A percentile compares a stretch with the other conserved stretches of the same genome.
These are phyloP conservation scores for Pogonocherus hispidulus DNA, from an alignment of 2,888 invertebrate species.

Conservation along the genomic window DNA sequence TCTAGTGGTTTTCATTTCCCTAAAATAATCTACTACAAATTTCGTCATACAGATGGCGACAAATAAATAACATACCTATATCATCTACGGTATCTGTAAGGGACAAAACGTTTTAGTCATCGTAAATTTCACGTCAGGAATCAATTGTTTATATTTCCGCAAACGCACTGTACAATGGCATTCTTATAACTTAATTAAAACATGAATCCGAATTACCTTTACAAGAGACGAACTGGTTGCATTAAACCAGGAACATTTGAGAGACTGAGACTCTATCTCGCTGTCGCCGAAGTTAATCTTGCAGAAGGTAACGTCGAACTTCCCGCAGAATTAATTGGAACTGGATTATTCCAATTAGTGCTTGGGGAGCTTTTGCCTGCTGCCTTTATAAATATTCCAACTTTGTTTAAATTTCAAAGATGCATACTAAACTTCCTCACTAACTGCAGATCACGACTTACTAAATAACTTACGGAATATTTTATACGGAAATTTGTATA, in stretches of 20 bases:
- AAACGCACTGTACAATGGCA: too few species aligned
- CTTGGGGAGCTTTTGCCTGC: slow-evolving; percentile 59
- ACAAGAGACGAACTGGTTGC: slow-evolving; percentile 56
- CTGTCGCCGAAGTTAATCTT: slow-evolving; percentile 58
- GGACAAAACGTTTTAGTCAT: too few species aligned
- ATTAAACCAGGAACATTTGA: slow-evolving; percentile 30
- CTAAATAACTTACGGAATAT: slow-evolving; percentile 45
- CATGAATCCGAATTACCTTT: slow-evolving; percentile 65
- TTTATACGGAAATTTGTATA: slow-evolving; percentile 30
- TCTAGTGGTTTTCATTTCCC: too few species aligned
- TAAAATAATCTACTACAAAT: too few species aligned
- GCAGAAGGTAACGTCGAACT: slow-evolving; percentile 65
- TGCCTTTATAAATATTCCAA: slow-evolving; percentile 63
- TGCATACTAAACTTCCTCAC: slow-evolving; percentile 53
- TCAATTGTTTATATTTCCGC: too few species aligned
- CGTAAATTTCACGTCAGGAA: too few species aligned
- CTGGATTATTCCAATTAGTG: slow-evolving; percentile 68
- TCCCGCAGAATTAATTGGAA: slow-evolving; percentile 66
- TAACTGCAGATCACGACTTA: slow-evolving; percentile 53
- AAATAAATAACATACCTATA: too few species aligned
- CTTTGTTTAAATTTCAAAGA: slow-evolving; percentile 63
- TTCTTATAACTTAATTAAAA: slow-evolving; percentile 67
- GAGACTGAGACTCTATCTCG: slow-evolving; percentile 29
- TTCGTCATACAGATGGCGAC: too few species aligned
- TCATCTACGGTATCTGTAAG: too few species aligned